Evolutionary conservation across 2,113 vertebrate species (phyloP).

Genomic region (Colossoma macropomum): DNA sequence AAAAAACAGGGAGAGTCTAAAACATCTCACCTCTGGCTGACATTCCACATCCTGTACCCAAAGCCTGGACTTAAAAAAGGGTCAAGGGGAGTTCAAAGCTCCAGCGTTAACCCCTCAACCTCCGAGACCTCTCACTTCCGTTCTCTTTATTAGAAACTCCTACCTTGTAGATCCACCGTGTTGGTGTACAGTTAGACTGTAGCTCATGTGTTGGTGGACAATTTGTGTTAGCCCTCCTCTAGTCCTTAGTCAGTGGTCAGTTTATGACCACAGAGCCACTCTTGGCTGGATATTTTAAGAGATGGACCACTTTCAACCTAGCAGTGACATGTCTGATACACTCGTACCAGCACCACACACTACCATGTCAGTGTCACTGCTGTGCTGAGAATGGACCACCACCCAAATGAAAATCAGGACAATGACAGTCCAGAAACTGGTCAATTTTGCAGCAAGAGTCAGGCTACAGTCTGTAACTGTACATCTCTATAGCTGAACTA

Average conservation of each 20-base stretch:
- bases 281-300: too few species aligned
- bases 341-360: too few species aligned
- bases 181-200: background rate
- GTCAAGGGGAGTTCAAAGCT: constrained; percentile 75
- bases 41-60: constrained; percentile 77
- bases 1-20: constrained; percentile 54
- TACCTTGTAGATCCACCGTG: background rate
- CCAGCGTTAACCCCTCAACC: constrained; percentile 56
- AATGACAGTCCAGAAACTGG: too few species aligned
- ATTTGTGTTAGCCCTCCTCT: background rate
- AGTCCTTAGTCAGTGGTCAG: background rate
- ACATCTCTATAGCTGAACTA: too few species aligned
- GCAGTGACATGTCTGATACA: too few species aligned
- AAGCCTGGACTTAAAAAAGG: constrained; percentile 70
- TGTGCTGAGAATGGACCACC: too few species aligned
- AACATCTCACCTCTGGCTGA: constrained; percentile 75
- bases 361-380: too few species aligned
- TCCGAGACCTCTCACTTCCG: constrained; percentile 68
- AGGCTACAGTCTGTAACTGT: too few species aligned
- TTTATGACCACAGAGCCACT: too few species aligned
- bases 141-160: constrained; percentile 36
- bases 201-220: background rate
- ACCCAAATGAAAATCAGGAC: too few species aligned
- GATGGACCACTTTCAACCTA: too few species aligned
- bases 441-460: too few species aligned